Evolutionary conservation across 2,797 vertebrate genomes (phyloP).

Genomic region (Anabas testudineus): DNA sequence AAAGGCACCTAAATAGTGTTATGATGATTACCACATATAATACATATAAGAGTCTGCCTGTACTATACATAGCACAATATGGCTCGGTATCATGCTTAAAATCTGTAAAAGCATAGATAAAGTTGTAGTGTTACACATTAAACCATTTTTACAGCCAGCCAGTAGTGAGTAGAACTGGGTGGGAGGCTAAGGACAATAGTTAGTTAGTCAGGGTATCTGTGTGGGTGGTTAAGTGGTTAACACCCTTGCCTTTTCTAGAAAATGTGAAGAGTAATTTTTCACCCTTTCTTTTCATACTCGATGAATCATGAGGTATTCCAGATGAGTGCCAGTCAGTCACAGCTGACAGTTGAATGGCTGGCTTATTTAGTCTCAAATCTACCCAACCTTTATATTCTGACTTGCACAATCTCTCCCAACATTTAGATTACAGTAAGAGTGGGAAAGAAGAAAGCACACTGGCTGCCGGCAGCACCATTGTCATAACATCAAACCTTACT

Average conservation of each 20-base stretch:
- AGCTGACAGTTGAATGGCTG: conserved; percentile 70
- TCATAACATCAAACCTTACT: conserved; percentile 8
- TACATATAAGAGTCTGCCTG: background rate
- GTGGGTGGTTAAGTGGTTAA: conserved; percentile 74
- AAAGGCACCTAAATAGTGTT: background rate
- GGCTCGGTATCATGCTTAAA: conserved; percentile 38
- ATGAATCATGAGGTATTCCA: conserved; percentile 65
- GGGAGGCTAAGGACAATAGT: conserved; percentile 61
- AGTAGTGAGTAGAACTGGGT: conserved; percentile 52
- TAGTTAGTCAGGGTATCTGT: conserved; percentile 61
- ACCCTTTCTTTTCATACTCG: conserved; percentile 58
- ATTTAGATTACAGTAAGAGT: conserved; percentile 33
- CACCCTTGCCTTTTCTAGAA: conserved; percentile 57
- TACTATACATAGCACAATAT: background rate
- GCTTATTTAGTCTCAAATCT: conserved; percentile 64
- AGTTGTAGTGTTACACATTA: conserved; percentile 70
- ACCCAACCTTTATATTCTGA: conserved; percentile 32
- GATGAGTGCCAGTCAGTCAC: conserved; percentile 71
- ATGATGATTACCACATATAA: conserved; percentile 1
- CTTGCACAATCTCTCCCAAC: conserved; percentile 50
- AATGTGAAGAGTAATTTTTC: conserved; percentile 62
- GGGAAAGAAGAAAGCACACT: background rate
- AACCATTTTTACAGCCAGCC: conserved; percentile 64
- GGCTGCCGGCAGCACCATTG: conserved; percentile 27
- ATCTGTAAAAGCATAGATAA: conserved; percentile 48